Evolutionary conservation across 2,113 vertebrate genomes (phyloP).

Genomic region (Zingel zingel): DNA sequence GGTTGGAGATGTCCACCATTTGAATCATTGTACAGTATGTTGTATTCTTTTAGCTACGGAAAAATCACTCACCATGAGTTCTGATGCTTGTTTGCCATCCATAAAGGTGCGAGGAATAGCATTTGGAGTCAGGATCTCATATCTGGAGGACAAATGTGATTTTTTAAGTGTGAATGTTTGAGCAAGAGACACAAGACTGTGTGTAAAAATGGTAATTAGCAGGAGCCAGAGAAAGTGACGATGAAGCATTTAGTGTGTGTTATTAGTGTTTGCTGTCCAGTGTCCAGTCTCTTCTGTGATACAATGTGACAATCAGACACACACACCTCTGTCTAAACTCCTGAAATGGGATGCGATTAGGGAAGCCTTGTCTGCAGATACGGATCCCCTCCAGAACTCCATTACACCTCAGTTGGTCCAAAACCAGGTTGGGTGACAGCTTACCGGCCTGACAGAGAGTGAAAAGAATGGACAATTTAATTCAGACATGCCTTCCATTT

Average conservation of each 20-base stretch:
- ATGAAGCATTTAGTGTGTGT: conserved; percentile 25
- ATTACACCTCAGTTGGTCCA: conserved; percentile 93
- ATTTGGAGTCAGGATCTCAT: conserved; percentile 94
- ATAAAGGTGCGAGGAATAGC: conserved; percentile 95
- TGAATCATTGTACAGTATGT: background rate
- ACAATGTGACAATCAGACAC: conserved; percentile 9
- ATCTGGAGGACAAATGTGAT: conserved; percentile 78
- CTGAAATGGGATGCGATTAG: conserved; percentile 95
- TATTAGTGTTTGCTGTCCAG: background rate
- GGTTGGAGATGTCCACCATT: background rate
- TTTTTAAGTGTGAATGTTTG: background rate
- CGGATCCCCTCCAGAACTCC: conserved; percentile 94
- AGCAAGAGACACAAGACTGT: background rate
- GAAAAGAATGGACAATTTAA: background rate
- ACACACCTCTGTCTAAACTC: conserved; percentile 93
- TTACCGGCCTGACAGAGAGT: conserved; percentile 86
- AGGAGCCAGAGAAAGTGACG: conserved; percentile 13
- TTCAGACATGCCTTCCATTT: background rate
- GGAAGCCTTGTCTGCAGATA: conserved; percentile 95
- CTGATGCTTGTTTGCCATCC: conserved; percentile 94
- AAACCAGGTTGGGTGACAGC: conserved; percentile 87
- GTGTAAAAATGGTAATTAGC: conserved; percentile 10
- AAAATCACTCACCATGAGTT: conserved; percentile 88
- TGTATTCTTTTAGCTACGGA: background rate
- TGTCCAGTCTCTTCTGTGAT: background rate